phyloP scores from a whole-genome alignment of 2,888 invertebrate genomes.

The Empis stercorea region DNA sequence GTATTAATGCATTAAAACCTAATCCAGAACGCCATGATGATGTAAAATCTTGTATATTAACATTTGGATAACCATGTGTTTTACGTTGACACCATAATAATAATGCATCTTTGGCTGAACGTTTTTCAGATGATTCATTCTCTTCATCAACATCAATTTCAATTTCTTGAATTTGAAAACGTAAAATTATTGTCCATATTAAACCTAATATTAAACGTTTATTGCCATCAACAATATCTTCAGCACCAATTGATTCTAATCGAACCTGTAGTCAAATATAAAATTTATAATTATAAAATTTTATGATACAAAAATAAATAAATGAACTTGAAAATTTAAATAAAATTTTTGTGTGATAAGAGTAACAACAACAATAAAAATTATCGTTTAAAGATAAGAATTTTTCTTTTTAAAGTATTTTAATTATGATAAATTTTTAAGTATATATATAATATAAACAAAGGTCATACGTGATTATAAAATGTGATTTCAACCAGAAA shows the following conservation, averaged over 20 bases:
- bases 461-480: too few relatives aligned
- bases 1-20: conserved; percentile 97
- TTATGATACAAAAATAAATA: too few relatives aligned
- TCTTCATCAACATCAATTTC: conserved; percentile 96
- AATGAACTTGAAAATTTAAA: too few relatives aligned
- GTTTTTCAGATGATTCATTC: conserved; percentile 93
- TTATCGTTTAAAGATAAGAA: too few relatives aligned
- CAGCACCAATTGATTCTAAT: conserved; percentile 95
- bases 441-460: too few relatives aligned
- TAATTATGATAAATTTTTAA: too few relatives aligned
- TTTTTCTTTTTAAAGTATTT: too few relatives aligned
- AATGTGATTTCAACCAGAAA: too few relatives aligned
- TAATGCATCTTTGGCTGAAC: conserved; percentile 96
- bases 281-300: too few relatives aligned
- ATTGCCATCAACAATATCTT: conserved; percentile 98
- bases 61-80: conserved; percentile 85
- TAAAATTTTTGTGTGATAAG: too few relatives aligned
- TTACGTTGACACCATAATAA: conserved; percentile 98
- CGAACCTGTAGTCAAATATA: too few relatives aligned
- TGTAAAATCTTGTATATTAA: conserved; percentile 79
- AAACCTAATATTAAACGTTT: conserved; percentile 91
- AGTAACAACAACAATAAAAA: too few relatives aligned
- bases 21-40: conserved; percentile 93
- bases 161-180: conserved; percentile 98
- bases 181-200: conserved; percentile 97